Evolutionary conservation across 2,888 invertebrate species (phyloP), one percentile per base, ranked within the genome.

Genomic region (Drosophila rubida): DNA sequence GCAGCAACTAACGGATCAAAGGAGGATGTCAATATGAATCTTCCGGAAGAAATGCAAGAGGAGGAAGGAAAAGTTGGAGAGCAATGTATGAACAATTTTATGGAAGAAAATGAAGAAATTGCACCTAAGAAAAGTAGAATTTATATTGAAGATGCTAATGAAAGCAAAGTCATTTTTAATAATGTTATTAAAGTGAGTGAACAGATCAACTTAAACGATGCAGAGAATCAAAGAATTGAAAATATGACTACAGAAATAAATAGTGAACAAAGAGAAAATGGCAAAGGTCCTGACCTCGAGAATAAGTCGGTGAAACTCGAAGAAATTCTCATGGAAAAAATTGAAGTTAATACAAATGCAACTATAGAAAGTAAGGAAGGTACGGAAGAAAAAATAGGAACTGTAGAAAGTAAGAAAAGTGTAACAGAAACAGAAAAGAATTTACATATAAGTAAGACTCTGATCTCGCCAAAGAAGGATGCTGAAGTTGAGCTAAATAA

Each of bases 391-490:
- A 3, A n/a, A 45, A 14, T 23, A 13, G 8, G 1, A 5, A 7
- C 5, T 7, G 7, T 25, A 27, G 19, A 39, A 25, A 39, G n/a
- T 27, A 0, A 11, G 8, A 7, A 25, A n/a, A 13, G 41, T 9
- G 4, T 9, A 16, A 3, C 2, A 11, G 39, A 48, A 48, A 25
- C 11, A 5, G 9, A 7, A 9, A 14, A 14, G 0, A 41, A n/a
- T 30, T 48, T 13, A 13, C 6, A 13, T 7, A 2, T 39, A 2
- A 46, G 32, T 25, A 16, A 39, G 32, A 32, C 9, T 45, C 13
- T 46, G 9, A 44, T 42, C 35, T 16, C 45, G 13, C 16, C 30
- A 11, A 30, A 22, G 14, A 39, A n/a, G 30, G 53, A 35, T 42
- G 6, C 23, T 35, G 46, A 0, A 11, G 0, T 11, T 9, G 53